These are phyloP conservation scores for Zaprionus camerounensis DNA, from an alignment of 1,140 invertebrate genomes.

Conservation along the genomic window DNA sequence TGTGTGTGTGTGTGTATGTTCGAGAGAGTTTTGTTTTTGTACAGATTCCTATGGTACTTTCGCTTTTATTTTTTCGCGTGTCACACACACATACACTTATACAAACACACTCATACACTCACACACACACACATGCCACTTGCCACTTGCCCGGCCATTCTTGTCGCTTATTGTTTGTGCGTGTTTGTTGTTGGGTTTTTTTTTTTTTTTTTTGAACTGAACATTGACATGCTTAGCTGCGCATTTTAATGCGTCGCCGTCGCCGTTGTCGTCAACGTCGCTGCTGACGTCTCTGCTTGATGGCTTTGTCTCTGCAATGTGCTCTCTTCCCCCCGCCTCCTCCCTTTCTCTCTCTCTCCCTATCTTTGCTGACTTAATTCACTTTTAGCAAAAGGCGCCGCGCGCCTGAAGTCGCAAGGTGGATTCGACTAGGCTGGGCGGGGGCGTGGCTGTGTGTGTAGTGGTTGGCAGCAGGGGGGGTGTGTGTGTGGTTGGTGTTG, in stretches of 20 bases:
- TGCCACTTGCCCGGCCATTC: constrained; percentile 2
- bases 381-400: constrained; percentile 24
- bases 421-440: neutral
- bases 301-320: constrained; percentile 33
- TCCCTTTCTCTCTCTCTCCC: neutral
- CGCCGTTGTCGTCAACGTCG: constrained; percentile 8
- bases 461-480: neutral
- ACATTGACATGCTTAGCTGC: constrained; percentile 77
- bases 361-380: constrained; percentile 36
- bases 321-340: neutral
- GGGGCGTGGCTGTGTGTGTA: neutral
- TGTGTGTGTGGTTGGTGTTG: constrained; percentile 8
- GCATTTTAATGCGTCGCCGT: constrained; percentile 68
- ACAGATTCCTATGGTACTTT: constrained; percentile 74
- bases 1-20: constrained; percentile 26
- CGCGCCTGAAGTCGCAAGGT: neutral
- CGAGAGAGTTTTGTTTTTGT: constrained; percentile 45
- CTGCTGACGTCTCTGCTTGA: constrained; percentile 16
- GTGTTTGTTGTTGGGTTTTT: neutral
- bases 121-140: neutral
- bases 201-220: constrained; percentile 47
- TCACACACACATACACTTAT: neutral
- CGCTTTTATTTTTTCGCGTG: constrained; percentile 63
- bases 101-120: neutral
- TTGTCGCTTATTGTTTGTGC: constrained; percentile 8